Conservation (phyloP, 2,888 invertebrate genomes). For the Adelphocoris suturalis region DNA sequence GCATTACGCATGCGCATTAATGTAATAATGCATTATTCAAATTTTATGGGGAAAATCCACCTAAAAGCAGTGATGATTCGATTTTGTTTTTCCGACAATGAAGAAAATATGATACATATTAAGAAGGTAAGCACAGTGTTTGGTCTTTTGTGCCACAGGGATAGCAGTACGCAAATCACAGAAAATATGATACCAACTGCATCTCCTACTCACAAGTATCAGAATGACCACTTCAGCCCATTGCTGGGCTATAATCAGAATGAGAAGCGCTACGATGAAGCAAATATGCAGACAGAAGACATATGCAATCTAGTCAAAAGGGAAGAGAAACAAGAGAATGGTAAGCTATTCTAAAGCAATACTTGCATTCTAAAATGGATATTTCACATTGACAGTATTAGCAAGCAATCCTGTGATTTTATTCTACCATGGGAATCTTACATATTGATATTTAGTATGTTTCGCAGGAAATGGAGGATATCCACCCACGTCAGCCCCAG, state of each 20-base stretch:
- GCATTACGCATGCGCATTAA: too few species aligned
- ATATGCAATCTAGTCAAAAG: conserved; percentile 77
- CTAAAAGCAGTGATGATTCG: too few species aligned
- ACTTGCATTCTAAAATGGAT: neutral
- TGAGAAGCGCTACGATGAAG: conserved; percentile 79
- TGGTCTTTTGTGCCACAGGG: conserved; percentile 64
- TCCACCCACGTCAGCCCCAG: conserved; percentile 77
- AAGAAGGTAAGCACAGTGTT: too few species aligned
- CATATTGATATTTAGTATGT: neutral
- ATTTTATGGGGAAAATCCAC: too few species aligned
- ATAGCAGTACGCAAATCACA: conserved; percentile 75
- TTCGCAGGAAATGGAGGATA: conserved; percentile 61
- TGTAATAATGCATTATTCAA: too few species aligned
- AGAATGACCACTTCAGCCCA: conserved; percentile 75
- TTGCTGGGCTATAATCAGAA: conserved; percentile 76
- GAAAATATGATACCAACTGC: conserved; percentile 74
- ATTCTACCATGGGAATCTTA: too few species aligned
- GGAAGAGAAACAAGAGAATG: conserved; percentile 77
- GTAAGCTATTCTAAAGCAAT: conserved; percentile 66
- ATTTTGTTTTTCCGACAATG: too few species aligned
- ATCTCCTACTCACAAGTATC: conserved; percentile 74
- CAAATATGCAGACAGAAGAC: conserved; percentile 78
- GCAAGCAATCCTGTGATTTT: too few species aligned
- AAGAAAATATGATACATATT: too few species aligned
- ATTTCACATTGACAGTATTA: neutral